Evolutionary conservation across 2,113 vertebrate genomes (phyloP).

Genomic region (Pogona vitticeps): DNA sequence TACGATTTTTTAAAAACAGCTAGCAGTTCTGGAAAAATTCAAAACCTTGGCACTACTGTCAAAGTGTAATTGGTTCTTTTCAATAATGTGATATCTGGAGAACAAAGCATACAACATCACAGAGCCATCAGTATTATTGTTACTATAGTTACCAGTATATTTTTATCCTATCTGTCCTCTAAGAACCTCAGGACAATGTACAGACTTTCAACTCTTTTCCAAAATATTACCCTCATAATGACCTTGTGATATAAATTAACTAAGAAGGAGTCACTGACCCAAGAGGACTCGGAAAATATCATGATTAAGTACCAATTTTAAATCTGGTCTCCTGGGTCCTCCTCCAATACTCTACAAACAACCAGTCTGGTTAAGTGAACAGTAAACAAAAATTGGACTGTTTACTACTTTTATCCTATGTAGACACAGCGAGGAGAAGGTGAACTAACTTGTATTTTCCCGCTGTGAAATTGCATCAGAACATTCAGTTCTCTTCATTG

Average conservation of each 20-base stretch:
- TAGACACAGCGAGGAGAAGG: too few species aligned
- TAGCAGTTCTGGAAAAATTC: too few species aligned
- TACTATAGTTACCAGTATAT: neutral
- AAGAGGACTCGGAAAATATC: neutral
- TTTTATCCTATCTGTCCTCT: neutral
- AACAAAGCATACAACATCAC: neutral
- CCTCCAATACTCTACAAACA: neutral
- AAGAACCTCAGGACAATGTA: neutral
- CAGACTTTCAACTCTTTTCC: neutral
- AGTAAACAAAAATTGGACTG: too few species aligned
- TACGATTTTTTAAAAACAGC: too few species aligned
- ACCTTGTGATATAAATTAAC: too few species aligned
- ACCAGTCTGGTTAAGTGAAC: neutral
- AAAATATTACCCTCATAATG: too few species aligned
- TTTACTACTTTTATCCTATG: too few species aligned
- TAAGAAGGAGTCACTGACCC: neutral
- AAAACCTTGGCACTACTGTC: too few species aligned
- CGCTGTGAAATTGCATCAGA: too few species aligned
- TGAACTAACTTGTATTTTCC: too few species aligned
- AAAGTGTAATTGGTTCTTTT: neutral
- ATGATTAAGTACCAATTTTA: neutral
- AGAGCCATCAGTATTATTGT: too few species aligned
- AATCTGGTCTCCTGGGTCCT: neutral
- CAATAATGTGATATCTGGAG: neutral
- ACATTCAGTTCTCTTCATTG: too few species aligned